Base-by-base conservation (phyloP, 1,140 invertebrate species). In the Papilio polytes region DNA sequence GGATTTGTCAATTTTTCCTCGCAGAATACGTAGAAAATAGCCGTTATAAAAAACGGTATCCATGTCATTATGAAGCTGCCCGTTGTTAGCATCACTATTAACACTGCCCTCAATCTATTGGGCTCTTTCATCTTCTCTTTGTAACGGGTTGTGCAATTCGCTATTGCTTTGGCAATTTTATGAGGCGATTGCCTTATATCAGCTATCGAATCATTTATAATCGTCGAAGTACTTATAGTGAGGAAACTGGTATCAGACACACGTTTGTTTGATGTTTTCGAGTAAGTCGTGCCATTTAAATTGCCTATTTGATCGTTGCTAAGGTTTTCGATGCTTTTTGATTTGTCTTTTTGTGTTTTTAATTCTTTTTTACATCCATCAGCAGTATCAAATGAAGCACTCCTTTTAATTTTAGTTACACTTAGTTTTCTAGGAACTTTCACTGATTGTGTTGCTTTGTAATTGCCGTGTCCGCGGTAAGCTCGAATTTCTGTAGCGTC, bases 31-130 rank as follows among this genome's bases (percentile, higher is more conserved):
- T 94, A 96, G 36, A 95, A 90, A 56, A 92, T 92, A 13, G 94
- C 94, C 7, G 94, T 92, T 20, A 96, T 88, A 81, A 96, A 94
- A 26, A 90, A 94, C 7, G 93, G 93, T 81, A 92, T 86, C 93
- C 93, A 94, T 4, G 93, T 94, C 4, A 89, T 79, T 82, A 96
- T 86, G 82, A 96, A 96, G 85, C 95, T 95, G 10, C 95, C 94
- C 0, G 95, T 95, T 44, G 96, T 96, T n/a, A 96, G 91, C 84
- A 96, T 86, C 0, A 96, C 96, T 20, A 96, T 91, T 82, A 95
- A 95, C 4, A 96, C 92, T 0, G 96, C 96, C 84, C 95, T 94
- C 93, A 95, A 96, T 89, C 96, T 96, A 46, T 92, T 95, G 6
- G 95, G 95, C 48, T 91, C 86, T 81, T 90, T 93, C 22, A 82